Percentiles rank a stretch among this genome's conserved stretches.
These are phyloP conservation scores for Caenorhabditis zanzibari DNA, from an alignment of 2,888 invertebrate genomes.

Conservation along the genomic window DNA sequence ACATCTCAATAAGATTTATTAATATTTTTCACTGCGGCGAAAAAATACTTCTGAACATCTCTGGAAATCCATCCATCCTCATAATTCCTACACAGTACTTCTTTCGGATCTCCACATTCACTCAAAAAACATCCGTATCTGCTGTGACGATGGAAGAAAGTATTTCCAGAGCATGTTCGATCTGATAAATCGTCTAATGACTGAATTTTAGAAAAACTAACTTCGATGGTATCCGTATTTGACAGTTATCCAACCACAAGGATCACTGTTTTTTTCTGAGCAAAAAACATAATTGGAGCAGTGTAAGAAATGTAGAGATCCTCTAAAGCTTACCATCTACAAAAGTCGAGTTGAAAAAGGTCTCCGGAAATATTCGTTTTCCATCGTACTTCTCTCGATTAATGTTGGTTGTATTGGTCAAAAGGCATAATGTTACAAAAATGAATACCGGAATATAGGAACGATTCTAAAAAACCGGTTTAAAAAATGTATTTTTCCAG, in stretches of 20 bases:
- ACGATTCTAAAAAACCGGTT: conserved; percentile 14
- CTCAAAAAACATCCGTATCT: conserved; percentile 30
- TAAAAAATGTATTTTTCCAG: too few species aligned
- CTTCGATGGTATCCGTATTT: conserved; percentile 4
- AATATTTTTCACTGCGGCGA: too few species aligned
- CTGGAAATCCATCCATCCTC: conserved; percentile 29
- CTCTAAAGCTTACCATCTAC: neutral
- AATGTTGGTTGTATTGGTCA: neutral
- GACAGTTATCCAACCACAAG: conserved; percentile 18
- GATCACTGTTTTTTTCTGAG: neutral
- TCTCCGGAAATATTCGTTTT: conserved; percentile 1
- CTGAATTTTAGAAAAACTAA: neutral
- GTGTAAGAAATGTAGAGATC: neutral
- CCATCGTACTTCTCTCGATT: conserved; percentile 4
- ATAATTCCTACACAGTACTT: neutral
- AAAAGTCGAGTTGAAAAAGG: conserved; percentile 1
- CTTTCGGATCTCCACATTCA: conserved; percentile 12
- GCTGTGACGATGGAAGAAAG: neutral
- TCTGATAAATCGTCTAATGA: conserved; percentile 1
- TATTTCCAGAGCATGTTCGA: conserved; percentile 11
- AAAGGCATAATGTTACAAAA: neutral
- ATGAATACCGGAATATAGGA: conserved; percentile 9
- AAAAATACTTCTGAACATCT: neutral
- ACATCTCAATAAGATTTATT: conserved; percentile 5
- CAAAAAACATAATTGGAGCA: neutral